These are phyloP conservation scores for Tychaedon coryphoeus DNA, from an alignment of 2,113 vertebrate species.

Conservation along the genomic window DNA sequence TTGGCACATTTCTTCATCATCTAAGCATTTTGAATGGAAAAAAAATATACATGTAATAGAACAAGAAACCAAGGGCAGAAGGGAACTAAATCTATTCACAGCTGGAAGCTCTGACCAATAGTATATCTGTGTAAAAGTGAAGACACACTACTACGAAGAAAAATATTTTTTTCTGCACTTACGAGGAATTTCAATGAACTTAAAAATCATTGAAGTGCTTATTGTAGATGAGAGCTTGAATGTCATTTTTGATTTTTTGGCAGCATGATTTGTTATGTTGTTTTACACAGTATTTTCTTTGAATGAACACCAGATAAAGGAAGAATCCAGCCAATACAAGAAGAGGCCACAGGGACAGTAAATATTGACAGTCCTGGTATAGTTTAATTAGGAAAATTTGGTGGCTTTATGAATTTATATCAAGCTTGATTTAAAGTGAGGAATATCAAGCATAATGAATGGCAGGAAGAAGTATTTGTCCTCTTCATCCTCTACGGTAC, in stretches of 20 bases:
- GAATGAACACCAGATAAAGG: background rate
- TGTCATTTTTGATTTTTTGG: background rate
- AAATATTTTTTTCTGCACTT: background rate
- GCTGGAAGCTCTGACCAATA: background rate
- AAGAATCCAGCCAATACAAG: background rate
- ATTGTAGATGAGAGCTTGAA: background rate
- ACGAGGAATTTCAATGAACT: background rate
- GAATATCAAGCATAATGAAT: background rate
- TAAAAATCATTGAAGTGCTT: background rate
- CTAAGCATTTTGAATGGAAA: background rate
- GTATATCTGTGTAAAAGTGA: background rate
- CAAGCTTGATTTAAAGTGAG: background rate
- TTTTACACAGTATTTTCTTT: background rate
- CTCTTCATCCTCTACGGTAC: background rate
- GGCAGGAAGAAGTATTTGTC: background rate
- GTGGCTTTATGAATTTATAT: background rate
- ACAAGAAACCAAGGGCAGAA: background rate
- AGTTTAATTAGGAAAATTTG: background rate
- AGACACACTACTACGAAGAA: background rate
- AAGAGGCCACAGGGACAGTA: background rate
- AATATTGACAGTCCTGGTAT: accelerated
- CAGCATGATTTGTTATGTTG: background rate
- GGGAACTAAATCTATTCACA: background rate
- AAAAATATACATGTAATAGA: background rate
- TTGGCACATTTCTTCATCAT: background rate